A percentile compares a stretch with the other conserved stretches of the same genome.
phyloP scores from a whole-genome alignment of 2,113 vertebrate genomes.

The Myotis davidii region DNA sequence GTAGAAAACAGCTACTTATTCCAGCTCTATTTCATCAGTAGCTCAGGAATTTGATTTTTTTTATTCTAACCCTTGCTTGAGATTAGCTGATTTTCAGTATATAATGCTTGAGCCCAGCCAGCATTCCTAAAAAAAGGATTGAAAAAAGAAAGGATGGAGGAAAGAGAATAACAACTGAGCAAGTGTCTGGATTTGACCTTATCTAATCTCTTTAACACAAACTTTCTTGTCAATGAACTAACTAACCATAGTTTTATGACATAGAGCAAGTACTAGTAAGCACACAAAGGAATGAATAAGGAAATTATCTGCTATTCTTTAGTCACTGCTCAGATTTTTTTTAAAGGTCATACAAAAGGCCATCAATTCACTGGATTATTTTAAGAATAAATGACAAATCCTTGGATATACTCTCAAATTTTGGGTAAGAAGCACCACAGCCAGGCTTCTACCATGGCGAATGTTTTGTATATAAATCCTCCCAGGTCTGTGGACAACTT shows the following conservation, averaged over 20 bases:
- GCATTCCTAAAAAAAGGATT: not conserved
- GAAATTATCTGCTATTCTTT: not conserved
- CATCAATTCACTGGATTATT: not conserved
- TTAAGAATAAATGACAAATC: not conserved
- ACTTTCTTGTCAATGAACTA: not conserved
- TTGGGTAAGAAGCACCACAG: not conserved
- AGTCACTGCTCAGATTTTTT: not conserved
- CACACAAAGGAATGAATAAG: not conserved
- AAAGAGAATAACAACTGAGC: not conserved
- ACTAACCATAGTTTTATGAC: not conserved
- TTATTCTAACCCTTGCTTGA: not conserved
- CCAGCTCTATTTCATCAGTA: not conserved
- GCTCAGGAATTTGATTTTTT: not conserved
- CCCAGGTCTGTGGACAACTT: not conserved
- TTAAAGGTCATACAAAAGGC: not conserved
- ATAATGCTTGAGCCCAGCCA: too few relatives aligned
- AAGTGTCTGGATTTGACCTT: not conserved
- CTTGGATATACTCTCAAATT: not conserved
- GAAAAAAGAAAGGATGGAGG: not conserved
- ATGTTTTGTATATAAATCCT: not conserved
- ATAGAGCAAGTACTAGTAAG: not conserved
- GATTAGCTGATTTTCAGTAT: not conserved
- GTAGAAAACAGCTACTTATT: not conserved
- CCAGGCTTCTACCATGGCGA: not conserved
- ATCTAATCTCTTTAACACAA: not conserved